Conservation (phyloP, 2,888 invertebrate genomes). For the Sinohyriopsis cumingii region DNA sequence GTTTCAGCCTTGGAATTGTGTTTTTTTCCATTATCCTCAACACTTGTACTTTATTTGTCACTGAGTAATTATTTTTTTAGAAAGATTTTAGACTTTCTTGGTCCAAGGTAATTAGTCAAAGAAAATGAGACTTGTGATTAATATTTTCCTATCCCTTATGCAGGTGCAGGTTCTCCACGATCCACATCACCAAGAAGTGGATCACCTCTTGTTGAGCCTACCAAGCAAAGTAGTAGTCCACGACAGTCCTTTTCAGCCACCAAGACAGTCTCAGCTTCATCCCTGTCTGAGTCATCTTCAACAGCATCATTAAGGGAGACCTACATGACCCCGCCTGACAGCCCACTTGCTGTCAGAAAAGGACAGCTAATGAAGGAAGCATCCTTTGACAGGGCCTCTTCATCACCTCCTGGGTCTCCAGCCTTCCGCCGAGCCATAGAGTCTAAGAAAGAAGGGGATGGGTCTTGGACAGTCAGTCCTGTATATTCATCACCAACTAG, state of each 20-base stretch:
- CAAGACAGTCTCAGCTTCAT: slow-evolving; percentile 23
- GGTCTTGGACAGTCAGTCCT: slow-evolving; percentile 33
- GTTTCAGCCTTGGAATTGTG: too few relatives aligned
- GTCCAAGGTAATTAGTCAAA: too few relatives aligned
- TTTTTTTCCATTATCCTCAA: too few relatives aligned
- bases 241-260: slow-evolving; percentile 38
- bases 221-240: slow-evolving; percentile 13
- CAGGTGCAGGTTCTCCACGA: slow-evolving; percentile 45
- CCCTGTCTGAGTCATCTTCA: slow-evolving; percentile 42
- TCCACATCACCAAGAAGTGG: slow-evolving; percentile 38
- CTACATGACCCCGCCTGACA: slow-evolving; percentile 61
- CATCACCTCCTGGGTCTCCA: slow-evolving; percentile 53
- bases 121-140: too few relatives aligned
- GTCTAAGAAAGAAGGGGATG: slow-evolving; percentile 22
- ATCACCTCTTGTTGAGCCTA: background rate
- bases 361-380: slow-evolving; percentile 56
- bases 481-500: slow-evolving; percentile 50
- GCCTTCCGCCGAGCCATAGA: slow-evolving; percentile 3
- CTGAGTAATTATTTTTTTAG: too few relatives aligned
- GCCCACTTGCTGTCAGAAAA: slow-evolving; percentile 33
- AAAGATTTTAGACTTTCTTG: too few relatives aligned
- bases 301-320: slow-evolving; percentile 44
- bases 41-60: too few relatives aligned
- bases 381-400: slow-evolving; percentile 54
- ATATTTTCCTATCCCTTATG: slow-evolving; percentile 1